Evolutionary conservation across 2,113 vertebrate genomes (phyloP), one percentile per base, ranked within the genome.

Genomic region (Scalopus aquaticus): DNA sequence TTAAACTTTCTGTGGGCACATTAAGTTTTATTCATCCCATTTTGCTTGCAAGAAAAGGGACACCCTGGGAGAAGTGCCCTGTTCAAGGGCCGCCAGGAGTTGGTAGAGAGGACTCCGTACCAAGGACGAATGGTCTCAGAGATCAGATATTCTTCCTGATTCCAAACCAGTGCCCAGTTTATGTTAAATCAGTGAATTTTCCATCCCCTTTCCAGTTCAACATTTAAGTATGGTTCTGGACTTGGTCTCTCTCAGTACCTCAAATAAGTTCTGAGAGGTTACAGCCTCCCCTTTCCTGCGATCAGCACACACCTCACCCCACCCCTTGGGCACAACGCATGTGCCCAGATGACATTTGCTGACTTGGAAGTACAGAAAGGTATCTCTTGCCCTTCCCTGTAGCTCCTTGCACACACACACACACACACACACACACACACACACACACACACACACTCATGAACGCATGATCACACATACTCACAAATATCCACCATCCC

Each of bases 41-140:
- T 73, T 62, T 39, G 26, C 32, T 1, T 10, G 46, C 11, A 15
- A 60, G 83, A 26, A 62, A 73, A 58, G 44, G 4, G 49, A 51
- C 20, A 32, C 62, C 35, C 11, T 12, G 37, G 67, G 65, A 69
- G 58, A 20, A 39, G 22, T 13, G 49, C 44, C 51, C 44, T n/a
- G 26, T n/a, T 30, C 0, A 6, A 32, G 42, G 35, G 46, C 76
- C 64, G 51, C 13, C 1, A 0, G 58, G 76, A 56, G 9, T 16
- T 7, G 2, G 1, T 9, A 8, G 79, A 7, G 54, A 19, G 0
- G 49, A n/a, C 19, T 20, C 20, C 11, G 16, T 0, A 0, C 8
- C 30, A 16, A 6, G 74, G 73, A 13, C 65, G 4, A 0, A 19
- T 4, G 5, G 15, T 44, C 35, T 58, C 83, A n/a, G 86, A 60